Conservation (phyloP, 2,888 invertebrate species). For the Rutpela maculata region DNA sequence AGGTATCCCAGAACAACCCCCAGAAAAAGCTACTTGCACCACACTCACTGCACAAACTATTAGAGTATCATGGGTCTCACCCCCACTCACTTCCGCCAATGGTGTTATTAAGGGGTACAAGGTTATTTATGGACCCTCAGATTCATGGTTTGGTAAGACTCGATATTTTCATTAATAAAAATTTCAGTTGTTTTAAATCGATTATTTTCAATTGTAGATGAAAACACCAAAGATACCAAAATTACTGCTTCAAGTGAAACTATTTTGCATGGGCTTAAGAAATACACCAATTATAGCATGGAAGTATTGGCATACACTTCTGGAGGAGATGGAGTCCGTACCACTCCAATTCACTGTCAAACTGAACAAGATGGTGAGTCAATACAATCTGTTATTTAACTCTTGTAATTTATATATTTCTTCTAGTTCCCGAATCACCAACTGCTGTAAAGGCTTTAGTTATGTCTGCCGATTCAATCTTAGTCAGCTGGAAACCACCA, state of each 20-base stretch:
- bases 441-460: constrained; percentile 94
- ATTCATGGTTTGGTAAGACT: constrained; percentile 91
- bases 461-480: constrained; percentile 92
- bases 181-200: background rate
- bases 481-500: constrained; percentile 96
- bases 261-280: constrained; percentile 93
- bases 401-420: constrained; percentile 15
- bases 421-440: constrained; percentile 92
- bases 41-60: constrained; percentile 96
- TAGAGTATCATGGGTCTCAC: constrained; percentile 95
- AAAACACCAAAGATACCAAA: constrained; percentile 92
- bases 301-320: constrained; percentile 96
- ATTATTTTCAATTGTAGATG: constrained; percentile 77
- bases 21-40: constrained; percentile 93
- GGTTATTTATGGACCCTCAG: constrained; percentile 93
- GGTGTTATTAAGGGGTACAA: constrained; percentile 98
- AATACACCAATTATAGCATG: constrained; percentile 97
- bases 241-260: constrained; percentile 95
- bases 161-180: background rate
- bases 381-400: background rate
- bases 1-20: constrained; percentile 93
- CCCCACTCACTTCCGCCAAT: constrained; percentile 92
- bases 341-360: constrained; percentile 91
- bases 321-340: constrained; percentile 95
- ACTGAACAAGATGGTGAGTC: constrained; percentile 94